A percentile compares a stretch with the other conserved stretches of the same genome.
These are phyloP conservation scores for Callionymus lyra DNA, from an alignment of 2,113 vertebrate species.

Conservation along the genomic window DNA sequence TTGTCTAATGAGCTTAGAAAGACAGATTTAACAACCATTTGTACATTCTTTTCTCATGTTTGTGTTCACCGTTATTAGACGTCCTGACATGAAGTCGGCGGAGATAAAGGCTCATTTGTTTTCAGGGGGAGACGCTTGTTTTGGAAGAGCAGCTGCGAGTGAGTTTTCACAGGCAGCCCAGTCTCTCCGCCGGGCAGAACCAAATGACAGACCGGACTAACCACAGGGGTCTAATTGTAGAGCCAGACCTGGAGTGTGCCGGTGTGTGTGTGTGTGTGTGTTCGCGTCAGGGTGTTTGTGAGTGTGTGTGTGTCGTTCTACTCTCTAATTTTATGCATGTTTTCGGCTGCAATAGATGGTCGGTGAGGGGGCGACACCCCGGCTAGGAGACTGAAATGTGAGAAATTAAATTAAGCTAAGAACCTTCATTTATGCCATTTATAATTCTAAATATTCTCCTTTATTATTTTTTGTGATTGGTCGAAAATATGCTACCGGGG, in stretches of 20 bases:
- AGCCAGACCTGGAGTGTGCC: slow-evolving; percentile 12
- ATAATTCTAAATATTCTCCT: background rate
- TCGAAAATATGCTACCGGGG: no score
- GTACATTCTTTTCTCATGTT: background rate
- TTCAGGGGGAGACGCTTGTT: slow-evolving; percentile 37
- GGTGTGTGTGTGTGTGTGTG: slow-evolving; percentile 9
- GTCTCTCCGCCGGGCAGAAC: slow-evolving; percentile 11
- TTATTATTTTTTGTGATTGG: no score
- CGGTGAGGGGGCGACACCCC: slow-evolving; percentile 8
- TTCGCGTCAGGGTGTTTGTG: slow-evolving; percentile 18
- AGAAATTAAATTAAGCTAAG: background rate
- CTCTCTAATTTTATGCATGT: slow-evolving; percentile 38
- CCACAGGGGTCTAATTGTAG: slow-evolving; percentile 60
- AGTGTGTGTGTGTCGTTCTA: slow-evolving; percentile 22
- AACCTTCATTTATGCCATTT: background rate
- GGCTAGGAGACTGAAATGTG: slow-evolving; percentile 35
- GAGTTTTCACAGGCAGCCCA: slow-evolving; percentile 9
- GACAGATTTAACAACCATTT: background rate
- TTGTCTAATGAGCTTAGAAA: background rate
- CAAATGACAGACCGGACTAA: slow-evolving; percentile 49
- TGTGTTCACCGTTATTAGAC: background rate
- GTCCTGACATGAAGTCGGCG: background rate
- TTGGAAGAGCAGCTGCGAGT: slow-evolving; percentile 7
- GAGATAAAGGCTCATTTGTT: slow-evolving; percentile 18
- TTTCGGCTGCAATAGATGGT: slow-evolving; percentile 13